Conservation (phyloP, 2,888 invertebrate species). For the Escarpia spicata region DNA sequence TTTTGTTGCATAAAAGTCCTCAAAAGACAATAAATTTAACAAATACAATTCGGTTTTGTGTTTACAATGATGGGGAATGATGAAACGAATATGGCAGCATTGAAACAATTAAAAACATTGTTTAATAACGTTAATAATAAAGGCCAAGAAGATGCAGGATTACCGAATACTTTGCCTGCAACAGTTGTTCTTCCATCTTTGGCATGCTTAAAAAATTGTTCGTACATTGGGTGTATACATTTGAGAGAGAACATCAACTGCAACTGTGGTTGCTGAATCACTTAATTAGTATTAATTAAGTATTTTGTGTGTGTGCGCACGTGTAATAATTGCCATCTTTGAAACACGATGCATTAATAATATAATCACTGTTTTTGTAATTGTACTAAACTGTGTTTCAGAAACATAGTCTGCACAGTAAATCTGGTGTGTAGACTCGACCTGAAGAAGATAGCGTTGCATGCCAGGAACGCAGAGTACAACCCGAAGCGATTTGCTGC, state of each 20-base stretch:
- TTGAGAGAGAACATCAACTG: neutral
- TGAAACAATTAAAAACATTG: too few relatives aligned
- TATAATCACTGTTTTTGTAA: neutral
- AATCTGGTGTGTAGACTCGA: conserved; percentile 93
- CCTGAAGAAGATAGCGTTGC: conserved; percentile 94
- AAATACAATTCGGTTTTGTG: too few relatives aligned
- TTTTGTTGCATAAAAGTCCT: too few relatives aligned
- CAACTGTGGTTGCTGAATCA: neutral
- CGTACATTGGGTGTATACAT: neutral
- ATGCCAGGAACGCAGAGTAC: conserved; percentile 98
- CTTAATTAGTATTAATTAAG: neutral
- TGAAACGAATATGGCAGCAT: too few relatives aligned
- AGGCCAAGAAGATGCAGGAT: too few relatives aligned
- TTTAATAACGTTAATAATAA: too few relatives aligned
- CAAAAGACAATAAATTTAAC: too few relatives aligned
- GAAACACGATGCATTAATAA: neutral
- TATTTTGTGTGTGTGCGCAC: neutral
- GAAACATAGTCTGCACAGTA: conserved; percentile 98
- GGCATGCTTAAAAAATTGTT: neutral
- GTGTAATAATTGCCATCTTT: neutral
- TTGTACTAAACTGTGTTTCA: conserved; percentile 62
- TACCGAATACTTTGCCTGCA: too few relatives aligned
- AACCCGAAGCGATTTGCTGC: conserved; percentile 99
- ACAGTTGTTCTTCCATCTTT: too few relatives aligned
- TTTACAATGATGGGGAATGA: too few relatives aligned